Conservation (phyloP, 2,888 invertebrate genomes). For the Campopleginae sp. region DNA sequence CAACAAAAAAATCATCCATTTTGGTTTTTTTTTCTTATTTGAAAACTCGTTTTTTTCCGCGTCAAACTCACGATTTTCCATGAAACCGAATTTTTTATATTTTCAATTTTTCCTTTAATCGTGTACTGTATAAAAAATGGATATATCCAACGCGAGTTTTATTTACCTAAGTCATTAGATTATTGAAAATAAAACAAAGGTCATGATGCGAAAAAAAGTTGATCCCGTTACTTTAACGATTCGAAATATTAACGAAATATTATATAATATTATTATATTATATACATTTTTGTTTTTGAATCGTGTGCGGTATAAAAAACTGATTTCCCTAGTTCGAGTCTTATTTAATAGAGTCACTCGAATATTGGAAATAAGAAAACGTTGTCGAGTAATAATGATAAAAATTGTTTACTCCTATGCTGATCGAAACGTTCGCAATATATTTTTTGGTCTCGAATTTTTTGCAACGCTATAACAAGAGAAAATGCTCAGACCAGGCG, state of each 20-base stretch:
- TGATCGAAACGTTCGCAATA: background rate
- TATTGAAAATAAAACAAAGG: background rate
- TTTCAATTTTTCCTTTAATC: no score
- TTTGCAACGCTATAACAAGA: background rate
- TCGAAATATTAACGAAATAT: no score
- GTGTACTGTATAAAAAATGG: background rate
- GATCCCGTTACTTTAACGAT: no score
- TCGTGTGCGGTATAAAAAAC: background rate
- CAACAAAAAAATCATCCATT: background rate
- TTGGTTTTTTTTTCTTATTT: background rate
- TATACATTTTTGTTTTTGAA: no score
- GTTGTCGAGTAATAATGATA: background rate
- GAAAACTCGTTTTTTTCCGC: background rate
- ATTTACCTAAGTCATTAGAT: background rate
- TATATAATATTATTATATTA: no score
- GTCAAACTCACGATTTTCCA: background rate
- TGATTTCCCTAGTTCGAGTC: background rate
- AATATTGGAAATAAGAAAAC: background rate
- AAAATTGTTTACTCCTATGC: background rate
- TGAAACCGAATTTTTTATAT: background rate
- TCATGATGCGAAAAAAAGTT: no score
- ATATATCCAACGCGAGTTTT: background rate
- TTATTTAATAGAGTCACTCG: background rate
- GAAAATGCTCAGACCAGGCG: slow-evolving; percentile 7
- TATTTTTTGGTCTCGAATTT: background rate